Base-by-base conservation (phyloP, 2,113 vertebrate species). In the Crotalus viridis region DNA sequence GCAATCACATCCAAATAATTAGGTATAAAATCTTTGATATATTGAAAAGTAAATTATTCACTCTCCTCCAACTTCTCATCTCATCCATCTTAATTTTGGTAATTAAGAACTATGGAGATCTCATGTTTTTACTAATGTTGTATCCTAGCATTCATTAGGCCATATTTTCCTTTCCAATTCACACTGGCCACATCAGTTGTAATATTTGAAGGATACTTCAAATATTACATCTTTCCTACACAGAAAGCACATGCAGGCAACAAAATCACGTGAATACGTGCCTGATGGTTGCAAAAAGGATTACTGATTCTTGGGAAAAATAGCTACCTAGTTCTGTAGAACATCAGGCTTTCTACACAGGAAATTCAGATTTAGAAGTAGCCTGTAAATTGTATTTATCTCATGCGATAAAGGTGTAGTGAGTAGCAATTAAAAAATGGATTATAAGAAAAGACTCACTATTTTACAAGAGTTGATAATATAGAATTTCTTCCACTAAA, bases 391-490 rank as follows among this genome's bases (percentile, higher is more conserved):
- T 59, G n/a, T 86, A 91, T 28, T 91, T 33, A 26, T 59, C 85
- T 87, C 46, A 48, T 64, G 56, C 85, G 39, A 33, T 28, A 88
- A 87, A 89, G 15, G 92, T 24, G 51, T 86, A 22, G 56, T 51
- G 86, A 64, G 91, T 95, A 43, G 93, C 90, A 94, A 59, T 92
- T 85, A 94, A 96, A 39, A 10, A 0, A 91, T 13, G 92, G 94
- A 94, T 94, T 90, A n/a, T 86, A 92, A 94, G 88, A 93, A 81
- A 81, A 81, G 64, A 24, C 89, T 93, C 93, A 89, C 88, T 94
- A 89, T 94, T 96, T 95, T 95, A 93, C 92, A 96, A 95, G 94
- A 95, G 93, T 92, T 85, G 95, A 95, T 96, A 95, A 96, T 48
- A 95, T 91, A 94, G 92, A 95, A 95, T 93, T 96, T 94, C 93